phyloP scores from a whole-genome alignment of 2,113 vertebrate species.

The Martes martes region DNA sequence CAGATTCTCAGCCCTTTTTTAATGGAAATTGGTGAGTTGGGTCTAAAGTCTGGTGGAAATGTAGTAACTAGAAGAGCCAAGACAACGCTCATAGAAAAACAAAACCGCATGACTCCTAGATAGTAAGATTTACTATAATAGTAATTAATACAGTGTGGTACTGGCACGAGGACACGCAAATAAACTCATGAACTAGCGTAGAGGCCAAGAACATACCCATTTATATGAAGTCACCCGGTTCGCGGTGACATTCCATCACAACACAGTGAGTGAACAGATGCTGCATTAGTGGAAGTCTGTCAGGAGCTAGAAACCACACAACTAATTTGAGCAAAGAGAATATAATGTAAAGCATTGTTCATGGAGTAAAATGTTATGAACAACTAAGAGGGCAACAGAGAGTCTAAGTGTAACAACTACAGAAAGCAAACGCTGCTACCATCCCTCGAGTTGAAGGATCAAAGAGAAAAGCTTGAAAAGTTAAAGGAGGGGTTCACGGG shows the following conservation, averaged over 20 bases:
- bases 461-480: background rate
- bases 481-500: background rate
- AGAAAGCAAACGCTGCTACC: background rate
- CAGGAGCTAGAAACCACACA: background rate
- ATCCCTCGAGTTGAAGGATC: background rate
- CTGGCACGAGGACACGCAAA: background rate
- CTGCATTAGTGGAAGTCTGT: background rate
- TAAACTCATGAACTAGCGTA: background rate
- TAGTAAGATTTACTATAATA: background rate
- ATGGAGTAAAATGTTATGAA: background rate
- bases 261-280: background rate
- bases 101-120: background rate
- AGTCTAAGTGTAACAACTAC: background rate
- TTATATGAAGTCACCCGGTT: background rate
- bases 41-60: constrained; percentile 5
- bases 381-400: background rate
- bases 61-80: background rate
- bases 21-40: background rate
- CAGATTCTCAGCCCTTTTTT: background rate
- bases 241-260: background rate
- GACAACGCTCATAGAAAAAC: background rate
- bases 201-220: background rate
- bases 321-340: constrained; percentile 30
- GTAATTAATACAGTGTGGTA: background rate
- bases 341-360: constrained; percentile 11